Base-by-base conservation (phyloP, 2,113 vertebrate species). In the Takifugu bimaculatus region DNA sequence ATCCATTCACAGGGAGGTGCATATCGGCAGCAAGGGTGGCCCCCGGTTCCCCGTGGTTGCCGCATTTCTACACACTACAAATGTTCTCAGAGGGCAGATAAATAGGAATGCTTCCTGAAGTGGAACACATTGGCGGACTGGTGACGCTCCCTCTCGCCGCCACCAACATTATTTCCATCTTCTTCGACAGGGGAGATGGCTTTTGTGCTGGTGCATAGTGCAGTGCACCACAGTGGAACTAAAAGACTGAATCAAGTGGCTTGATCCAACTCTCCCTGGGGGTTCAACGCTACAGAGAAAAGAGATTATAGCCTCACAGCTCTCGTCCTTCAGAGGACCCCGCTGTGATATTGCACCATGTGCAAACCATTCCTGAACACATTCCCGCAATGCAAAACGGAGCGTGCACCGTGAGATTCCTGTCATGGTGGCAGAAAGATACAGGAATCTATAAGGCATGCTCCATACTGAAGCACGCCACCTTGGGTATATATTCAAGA, bases 221-320 rank as follows among this genome's bases (percentile, higher is more conserved):
- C 75, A 73, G 71, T 81, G 70, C 78, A 78, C 69, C 82, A 65
- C 69, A 66, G 81, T 85, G 76, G 75, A 87, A 87, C 80, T 78
- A 85, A 86, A 88, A 83, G 85, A 86, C 84, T 81, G 79, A 88
- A 88, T 85, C 81, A 86, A 89, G 86, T 81, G 79, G 84, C 77
- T 81, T 81, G 83, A 88, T 84, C 81, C 79, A 84, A 82, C 60
- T 77, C 74, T 87, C 87, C 79, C 83, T 52, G 5, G 82, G 76
- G 84, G 64, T 82, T 75, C 71, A n/a, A 56, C 13, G 65, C 57
- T 52, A 80, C 80, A 70, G 65, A 84, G 78, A 78, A 68, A n/a
- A 63, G 59, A 85, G 85, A 91, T 91, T 89, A 88, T 62, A 78
- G 78, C 63, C 76, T 78, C 73, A 72, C 71, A 64, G 64, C 81